These are phyloP conservation scores for Penaeus indicus DNA, from an alignment of 1,140 invertebrate genomes.

Conservation along the genomic window DNA sequence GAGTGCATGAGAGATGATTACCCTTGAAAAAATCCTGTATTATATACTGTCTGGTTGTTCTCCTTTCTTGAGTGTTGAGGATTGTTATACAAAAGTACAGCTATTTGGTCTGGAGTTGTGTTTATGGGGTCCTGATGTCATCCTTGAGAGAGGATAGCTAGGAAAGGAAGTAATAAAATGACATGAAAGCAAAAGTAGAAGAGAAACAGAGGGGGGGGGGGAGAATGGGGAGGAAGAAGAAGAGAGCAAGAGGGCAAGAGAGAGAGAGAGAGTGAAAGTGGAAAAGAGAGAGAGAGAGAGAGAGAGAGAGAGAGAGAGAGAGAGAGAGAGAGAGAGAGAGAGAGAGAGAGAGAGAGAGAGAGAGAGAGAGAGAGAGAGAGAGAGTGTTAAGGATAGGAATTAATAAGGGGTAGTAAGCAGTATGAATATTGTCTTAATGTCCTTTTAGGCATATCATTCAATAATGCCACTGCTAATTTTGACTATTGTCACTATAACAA, in stretches of 20 bases:
- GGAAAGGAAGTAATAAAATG: neutral
- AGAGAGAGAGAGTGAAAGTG: too few species aligned
- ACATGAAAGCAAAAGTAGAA: neutral
- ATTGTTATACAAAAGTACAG: too few species aligned
- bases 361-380: neutral
- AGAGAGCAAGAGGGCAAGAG: too few species aligned
- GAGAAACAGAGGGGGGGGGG: neutral
- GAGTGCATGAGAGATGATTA: too few species aligned
- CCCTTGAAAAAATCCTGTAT: too few species aligned
- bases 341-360: neutral
- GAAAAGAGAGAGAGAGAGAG: constrained; percentile 1
- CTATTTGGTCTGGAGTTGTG: too few species aligned
- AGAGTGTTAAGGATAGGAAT: neutral
- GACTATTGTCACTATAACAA: too few species aligned
- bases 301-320: neutral
- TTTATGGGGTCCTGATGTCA: too few species aligned
- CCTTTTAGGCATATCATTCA: neutral
- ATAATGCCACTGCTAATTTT: neutral
- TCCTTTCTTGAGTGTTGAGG: too few species aligned
- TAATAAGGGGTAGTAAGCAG: neutral
- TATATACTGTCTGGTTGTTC: too few species aligned
- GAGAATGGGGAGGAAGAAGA: neutral
- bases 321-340: too few species aligned
- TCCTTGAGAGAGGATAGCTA: neutral
- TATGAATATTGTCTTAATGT: neutral